Base-by-base conservation (phyloP, 2,888 invertebrate species). In the Cantharis flavilabris region DNA sequence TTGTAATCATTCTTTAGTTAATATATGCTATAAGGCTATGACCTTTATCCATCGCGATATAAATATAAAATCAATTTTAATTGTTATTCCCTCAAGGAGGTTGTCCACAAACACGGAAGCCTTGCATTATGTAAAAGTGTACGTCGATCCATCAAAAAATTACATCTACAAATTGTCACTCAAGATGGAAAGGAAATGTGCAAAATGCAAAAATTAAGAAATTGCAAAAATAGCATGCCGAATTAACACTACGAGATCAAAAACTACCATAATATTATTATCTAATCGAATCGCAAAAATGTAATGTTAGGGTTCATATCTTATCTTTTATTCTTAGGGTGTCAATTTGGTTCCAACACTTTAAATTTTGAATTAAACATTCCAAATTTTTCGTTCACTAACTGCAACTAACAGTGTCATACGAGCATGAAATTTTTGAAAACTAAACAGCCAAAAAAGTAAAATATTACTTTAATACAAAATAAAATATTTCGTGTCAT, bases 31-130 rank as follows among this genome's bases (percentile, higher is more conserved):
- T 80, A 79, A 81, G 76, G 65, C 79, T 79, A 65, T 80, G 80
- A 81, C 81, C 81, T 80, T 79, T 80, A 80, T 79, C 73, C 78
- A 77, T 67, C 76, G 73, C 75, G 80, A 78, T 79, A 80, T 81
- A 81, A 78, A 76, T 80, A 80, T 77, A 81, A 81, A 81, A 80
- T 81, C 81, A 81, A 80, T 81, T 81, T 81, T 81, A 81, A 81
- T 81, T 81, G 73, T 77, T 75, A 75, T 75, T 78, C 77, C 70
- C 75, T 70, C 69, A 76, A 67, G 65, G 71, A 73, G 69, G 71
- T 62, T 75, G 71, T 71, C 71, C 72, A 64, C 69, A 77, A 74
- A 23, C 71, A 69, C 71, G 71, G 71, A 74, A 73, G 64, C 49
- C 71, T 49, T 63, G 28, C 33, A 74, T 74, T 74, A 33, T 64